Evolutionary conservation across 2,113 vertebrate genomes (phyloP).

Genomic region (Protobothrops flavoviridis): DNA sequence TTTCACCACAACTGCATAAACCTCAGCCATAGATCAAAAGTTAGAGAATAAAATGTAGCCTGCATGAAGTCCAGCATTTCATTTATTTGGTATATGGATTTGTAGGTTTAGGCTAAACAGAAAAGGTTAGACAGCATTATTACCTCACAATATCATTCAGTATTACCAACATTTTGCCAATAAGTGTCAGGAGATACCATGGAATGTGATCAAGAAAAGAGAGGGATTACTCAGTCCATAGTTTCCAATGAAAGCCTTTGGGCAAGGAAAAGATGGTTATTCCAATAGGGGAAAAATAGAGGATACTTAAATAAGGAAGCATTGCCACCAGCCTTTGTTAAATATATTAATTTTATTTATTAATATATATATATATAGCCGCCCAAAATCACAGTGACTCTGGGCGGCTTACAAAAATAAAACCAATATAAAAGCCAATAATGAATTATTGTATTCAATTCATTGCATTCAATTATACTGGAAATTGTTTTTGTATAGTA

Average conservation of each 20-base stretch:
- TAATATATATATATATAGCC: no score
- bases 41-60: constrained; percentile 5
- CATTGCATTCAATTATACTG: background rate
- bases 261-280: background rate
- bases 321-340: background rate
- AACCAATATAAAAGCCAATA: background rate
- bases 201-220: background rate
- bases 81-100: background rate
- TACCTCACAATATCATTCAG: background rate
- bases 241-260: background rate
- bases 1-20: background rate
- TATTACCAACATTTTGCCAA: background rate
- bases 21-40: background rate
- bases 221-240: background rate
- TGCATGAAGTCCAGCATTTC: background rate
- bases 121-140: background rate
- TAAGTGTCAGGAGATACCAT: background rate
- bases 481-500: background rate
- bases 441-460: background rate
- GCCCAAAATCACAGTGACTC: no score
- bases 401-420: background rate
- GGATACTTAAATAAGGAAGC: background rate
- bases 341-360: background rate
- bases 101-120: background rate
- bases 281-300: background rate